Evolutionary conservation across 2,888 invertebrate genomes (phyloP).

Genomic region (Tenthredo mesomela): DNA sequence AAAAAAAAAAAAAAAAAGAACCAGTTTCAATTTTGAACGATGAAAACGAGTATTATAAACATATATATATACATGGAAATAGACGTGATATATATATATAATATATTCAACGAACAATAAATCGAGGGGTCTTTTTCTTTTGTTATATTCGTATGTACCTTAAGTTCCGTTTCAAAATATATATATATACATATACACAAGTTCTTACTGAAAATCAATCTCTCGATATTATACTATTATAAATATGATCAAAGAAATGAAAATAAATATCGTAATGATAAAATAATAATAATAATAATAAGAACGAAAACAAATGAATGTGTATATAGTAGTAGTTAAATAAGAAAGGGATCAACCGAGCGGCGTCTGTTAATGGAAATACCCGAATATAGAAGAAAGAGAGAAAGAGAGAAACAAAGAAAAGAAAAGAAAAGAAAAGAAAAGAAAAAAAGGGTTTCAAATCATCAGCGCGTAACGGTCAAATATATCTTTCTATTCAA

Average conservation of each 20-base stretch:
- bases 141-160: not conserved
- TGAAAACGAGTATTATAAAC: too few species aligned
- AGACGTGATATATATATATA: not conserved
- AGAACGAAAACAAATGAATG: not conserved
- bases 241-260: not conserved
- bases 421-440: not conserved
- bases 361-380: constrained; percentile 10
- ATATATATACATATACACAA: not conserved
- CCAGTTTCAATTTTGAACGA: not conserved
- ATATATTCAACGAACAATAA: not conserved
- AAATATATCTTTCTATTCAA: not conserved
- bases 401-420: not conserved
- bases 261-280: not conserved
- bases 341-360: not conserved
- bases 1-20: not conserved
- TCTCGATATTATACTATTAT: not conserved
- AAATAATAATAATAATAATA: not conserved
- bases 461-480: constrained; percentile 21
- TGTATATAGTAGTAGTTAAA: too few species aligned
- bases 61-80: too few species aligned
- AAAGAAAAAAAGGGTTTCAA: constrained; percentile 8
- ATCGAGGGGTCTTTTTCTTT: not conserved
- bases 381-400: not conserved
- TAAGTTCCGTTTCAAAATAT: not conserved
- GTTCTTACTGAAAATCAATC: not conserved